Conservation (phyloP, 2,113 vertebrate genomes). For the Willisornis vidua region DNA sequence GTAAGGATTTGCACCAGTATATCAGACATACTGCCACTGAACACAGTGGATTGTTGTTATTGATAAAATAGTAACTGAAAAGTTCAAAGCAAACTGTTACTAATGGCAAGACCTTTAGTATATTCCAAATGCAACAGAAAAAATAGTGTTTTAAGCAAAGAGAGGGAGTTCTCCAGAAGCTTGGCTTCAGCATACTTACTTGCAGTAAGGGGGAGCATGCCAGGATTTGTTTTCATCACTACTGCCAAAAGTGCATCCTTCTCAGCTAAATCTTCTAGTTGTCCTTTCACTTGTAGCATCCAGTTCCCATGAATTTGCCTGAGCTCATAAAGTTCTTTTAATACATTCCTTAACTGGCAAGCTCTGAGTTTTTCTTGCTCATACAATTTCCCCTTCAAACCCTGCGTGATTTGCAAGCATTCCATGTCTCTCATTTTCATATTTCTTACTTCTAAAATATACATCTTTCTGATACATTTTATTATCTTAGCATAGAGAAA, state of each 20-base stretch:
- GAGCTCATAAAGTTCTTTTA: background rate
- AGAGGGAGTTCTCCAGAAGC: background rate
- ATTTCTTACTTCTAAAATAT: background rate
- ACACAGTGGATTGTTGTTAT: background rate
- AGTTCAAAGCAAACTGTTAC: background rate
- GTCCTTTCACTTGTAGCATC: background rate
- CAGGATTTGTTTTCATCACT: background rate
- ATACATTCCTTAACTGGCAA: background rate
- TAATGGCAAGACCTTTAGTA: background rate
- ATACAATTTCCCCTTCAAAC: background rate
- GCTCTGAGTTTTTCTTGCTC: background rate
- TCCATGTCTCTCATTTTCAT: background rate
- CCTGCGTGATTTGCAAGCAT: background rate
- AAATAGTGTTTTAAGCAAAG: background rate
- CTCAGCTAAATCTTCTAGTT: background rate
- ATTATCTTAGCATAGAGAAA: background rate
- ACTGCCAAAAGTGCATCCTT: background rate
- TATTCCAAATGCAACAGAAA: background rate
- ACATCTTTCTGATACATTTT: background rate
- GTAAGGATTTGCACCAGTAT: background rate
- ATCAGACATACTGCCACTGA: background rate
- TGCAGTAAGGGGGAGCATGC: background rate
- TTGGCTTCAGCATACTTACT: background rate
- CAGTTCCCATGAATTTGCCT: background rate
- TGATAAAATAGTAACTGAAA: background rate